Base-by-base conservation (phyloP, 2,888 invertebrate species). In the Pyrochroa serraticornis region DNA sequence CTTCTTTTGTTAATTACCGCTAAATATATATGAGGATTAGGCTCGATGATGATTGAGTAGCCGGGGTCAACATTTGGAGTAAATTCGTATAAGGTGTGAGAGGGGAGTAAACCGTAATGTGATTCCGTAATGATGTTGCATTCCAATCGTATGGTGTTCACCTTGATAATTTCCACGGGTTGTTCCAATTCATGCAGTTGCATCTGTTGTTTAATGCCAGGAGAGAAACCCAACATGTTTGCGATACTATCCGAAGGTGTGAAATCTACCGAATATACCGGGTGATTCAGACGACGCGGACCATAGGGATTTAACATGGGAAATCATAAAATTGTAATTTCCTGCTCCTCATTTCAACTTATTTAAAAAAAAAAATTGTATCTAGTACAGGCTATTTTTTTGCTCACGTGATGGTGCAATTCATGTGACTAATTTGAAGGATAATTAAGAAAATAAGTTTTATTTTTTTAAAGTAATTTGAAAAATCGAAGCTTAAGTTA, bases 41-140 rank as follows among this genome's bases (percentile, higher is more conserved):
- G 74, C 12, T 68, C 65, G 65, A 77, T 75, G 41, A 72, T 62
- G 45, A 76, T 71, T 69, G 75, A 73, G 70, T 71, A 75, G 9
- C 76, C 75, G 31, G 73, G 69, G 14, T 63, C 58, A 8, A 70
- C 70, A 33, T 55, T 63, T 6, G 71, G 71, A 48, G 50, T 51
- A 46, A 62, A 63, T 30, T 55, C 45, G 42, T 43, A 69, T 71
- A 69, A 74, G 72, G 56, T 56, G 39, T 63, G 61, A 6, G 52
- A 52, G 2, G 36, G 44, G 32, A 53, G 7, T 9, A 44, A 47
- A 41, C 54, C 59, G 3, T 33, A 22, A 53, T 36, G 56, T 1
- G 58, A 44, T 42, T 45, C 60, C 3, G 22, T 36, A 6, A 48
- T 49, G 9, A 58, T 49, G 31, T 58, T 61, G 32, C 58, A 61